Percentiles rank a stretch among this genome's conserved stretches.
phyloP scores from a whole-genome alignment of 2,797 vertebrate genomes.

The Enteromius radiatus region DNA sequence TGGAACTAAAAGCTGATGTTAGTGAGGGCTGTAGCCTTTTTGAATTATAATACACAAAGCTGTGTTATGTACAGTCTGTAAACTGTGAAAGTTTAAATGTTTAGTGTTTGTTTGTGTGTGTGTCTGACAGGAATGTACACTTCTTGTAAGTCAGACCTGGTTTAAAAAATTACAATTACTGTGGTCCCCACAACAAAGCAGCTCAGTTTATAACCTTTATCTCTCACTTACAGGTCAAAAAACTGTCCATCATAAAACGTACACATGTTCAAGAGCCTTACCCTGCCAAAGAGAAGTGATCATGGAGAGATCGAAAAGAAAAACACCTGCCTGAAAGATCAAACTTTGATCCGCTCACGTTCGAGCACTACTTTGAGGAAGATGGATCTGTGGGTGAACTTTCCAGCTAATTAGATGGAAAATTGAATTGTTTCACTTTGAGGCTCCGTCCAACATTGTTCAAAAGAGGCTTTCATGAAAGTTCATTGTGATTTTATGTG shows the following conservation, averaged over 20 bases:
- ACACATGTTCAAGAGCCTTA: conserved; percentile 17
- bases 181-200: neutral
- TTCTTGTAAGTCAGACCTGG: neutral
- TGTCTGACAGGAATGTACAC: neutral
- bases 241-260: conserved; percentile 22
- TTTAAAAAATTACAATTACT: neutral
- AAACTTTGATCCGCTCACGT: conserved; percentile 12
- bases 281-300: conserved; percentile 23
- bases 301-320: neutral
- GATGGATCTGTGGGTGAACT: conserved; percentile 22
- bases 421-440: conserved; percentile 37
- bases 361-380: conserved; percentile 13
- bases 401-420: conserved; percentile 43
- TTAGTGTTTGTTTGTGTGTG: neutral
- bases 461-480: conserved; percentile 9
- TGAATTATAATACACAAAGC: neutral
- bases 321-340: conserved; percentile 45
- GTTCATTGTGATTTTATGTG: conserved; percentile 19
- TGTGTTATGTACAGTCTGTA: neutral
- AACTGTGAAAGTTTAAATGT: neutral
- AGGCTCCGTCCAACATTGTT: conserved; percentile 31
- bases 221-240: neutral
- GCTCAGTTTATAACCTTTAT: neutral
- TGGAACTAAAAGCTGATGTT: neutral
- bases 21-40: neutral